Evolutionary conservation across 2,113 vertebrate species (phyloP).

Genomic region (Promerops cafer): DNA sequence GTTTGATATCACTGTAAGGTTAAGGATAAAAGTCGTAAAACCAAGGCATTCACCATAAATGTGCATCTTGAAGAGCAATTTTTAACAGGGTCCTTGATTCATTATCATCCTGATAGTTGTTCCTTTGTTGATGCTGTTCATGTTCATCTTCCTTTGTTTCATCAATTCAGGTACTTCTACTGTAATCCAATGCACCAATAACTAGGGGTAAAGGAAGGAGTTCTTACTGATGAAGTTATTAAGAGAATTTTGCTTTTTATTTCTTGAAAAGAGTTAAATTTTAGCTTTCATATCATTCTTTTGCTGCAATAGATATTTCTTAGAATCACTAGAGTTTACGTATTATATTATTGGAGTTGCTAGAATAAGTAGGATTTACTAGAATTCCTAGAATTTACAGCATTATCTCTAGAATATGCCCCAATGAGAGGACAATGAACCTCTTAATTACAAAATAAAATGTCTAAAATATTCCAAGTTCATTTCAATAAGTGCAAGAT

Average conservation of each 20-base stretch:
- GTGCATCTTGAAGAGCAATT: neutral
- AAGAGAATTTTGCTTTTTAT: neutral
- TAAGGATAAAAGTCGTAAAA: neutral
- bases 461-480: neutral
- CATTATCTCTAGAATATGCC: neutral
- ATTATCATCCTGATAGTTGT: neutral
- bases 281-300: neutral
- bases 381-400: neutral
- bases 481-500: neutral
- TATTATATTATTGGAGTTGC: neutral
- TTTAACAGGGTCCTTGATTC: neutral
- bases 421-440: neutral
- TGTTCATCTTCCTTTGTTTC: neutral
- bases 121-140: neutral
- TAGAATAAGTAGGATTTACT: neutral
- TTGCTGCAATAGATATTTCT: neutral
- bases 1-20: neutral
- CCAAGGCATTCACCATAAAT: neutral
- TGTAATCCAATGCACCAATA: neutral
- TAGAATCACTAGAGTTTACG: neutral
- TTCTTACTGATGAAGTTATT: neutral
- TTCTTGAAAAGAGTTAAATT: neutral
- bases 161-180: neutral
- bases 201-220: neutral
- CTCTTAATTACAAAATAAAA: neutral